Conservation (phyloP, 2,113 vertebrate species). For the Octodon degus region DNA sequence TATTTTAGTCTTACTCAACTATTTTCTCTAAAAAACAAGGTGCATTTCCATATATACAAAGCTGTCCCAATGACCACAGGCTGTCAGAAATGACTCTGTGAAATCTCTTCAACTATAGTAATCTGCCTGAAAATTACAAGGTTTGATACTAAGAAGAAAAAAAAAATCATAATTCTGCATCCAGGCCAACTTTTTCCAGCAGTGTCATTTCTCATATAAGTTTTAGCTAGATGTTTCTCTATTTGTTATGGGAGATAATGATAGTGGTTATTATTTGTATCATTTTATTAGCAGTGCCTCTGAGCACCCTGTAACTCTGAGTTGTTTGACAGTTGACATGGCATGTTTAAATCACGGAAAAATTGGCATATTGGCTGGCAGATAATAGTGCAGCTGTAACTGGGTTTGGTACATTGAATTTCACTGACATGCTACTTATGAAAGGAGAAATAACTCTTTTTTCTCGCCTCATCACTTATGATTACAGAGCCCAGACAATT, state of each 20-base stretch:
- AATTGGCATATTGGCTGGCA: conserved; percentile 73
- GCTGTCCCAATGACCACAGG: background rate
- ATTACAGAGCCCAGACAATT: conserved; percentile 54
- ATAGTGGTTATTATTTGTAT: conserved; percentile 56
- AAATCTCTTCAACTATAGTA: background rate
- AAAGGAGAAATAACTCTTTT: conserved; percentile 77
- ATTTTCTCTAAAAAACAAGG: conserved; percentile 35
- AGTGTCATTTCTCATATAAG: conserved; percentile 30
- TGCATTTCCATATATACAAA: background rate
- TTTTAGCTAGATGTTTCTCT: background rate
- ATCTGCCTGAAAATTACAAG: conserved; percentile 55
- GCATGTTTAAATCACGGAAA: conserved; percentile 68
- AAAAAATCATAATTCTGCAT: conserved; percentile 42
- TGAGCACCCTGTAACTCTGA: conserved; percentile 12
- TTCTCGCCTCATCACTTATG: conserved; percentile 60
- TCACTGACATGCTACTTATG: conserved; percentile 72
- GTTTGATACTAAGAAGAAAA: conserved; percentile 55
- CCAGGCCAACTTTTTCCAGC: conserved; percentile 42
- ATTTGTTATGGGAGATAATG: conserved; percentile 57
- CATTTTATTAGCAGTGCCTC: conserved; percentile 57
- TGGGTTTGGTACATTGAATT: conserved; percentile 61
- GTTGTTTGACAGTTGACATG: conserved; percentile 70
- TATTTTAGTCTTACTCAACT: conserved; percentile 27
- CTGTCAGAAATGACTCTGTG: background rate
- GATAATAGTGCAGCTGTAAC: conserved; percentile 72